Evolutionary conservation across 1,140 invertebrate species (phyloP).

Genomic region (Hyles euphorbiae): DNA sequence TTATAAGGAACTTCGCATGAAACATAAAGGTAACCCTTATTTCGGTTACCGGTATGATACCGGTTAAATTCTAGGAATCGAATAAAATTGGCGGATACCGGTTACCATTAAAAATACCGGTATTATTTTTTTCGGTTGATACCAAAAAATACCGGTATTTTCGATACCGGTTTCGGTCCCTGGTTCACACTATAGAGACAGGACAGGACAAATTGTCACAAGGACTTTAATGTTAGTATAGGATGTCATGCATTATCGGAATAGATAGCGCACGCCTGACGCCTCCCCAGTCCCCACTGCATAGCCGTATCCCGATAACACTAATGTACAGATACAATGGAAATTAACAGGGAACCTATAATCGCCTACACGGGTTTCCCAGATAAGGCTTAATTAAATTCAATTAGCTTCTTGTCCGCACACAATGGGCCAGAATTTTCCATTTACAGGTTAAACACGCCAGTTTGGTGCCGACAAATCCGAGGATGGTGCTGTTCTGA

Average conservation of each 20-base stretch:
- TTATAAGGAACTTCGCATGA: too few relatives aligned
- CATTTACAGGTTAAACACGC: slow-evolving; percentile 1
- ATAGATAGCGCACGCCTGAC: slow-evolving; percentile 17
- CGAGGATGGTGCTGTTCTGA: neutral
- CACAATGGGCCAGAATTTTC: slow-evolving; percentile 23
- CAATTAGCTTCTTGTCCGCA: slow-evolving; percentile 21
- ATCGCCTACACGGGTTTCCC: slow-evolving; percentile 7
- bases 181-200: neutral
- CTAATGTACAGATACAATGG: slow-evolving; percentile 16
- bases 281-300: slow-evolving; percentile 8
- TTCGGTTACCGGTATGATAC: too few relatives aligned
- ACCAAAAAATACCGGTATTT: too few relatives aligned
- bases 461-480: neutral
- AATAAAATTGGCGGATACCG: too few relatives aligned
- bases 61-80: too few relatives aligned
- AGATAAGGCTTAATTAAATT: slow-evolving; percentile 28
- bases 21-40: too few relatives aligned
- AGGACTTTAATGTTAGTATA: slow-evolving; percentile 15
- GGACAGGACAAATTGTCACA: slow-evolving; percentile 12
- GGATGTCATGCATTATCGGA: slow-evolving; percentile 19
- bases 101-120: too few relatives aligned
- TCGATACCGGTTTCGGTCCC: too few relatives aligned
- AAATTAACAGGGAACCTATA: slow-evolving; percentile 14
- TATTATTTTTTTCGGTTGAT: too few relatives aligned
- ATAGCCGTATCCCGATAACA: slow-evolving; percentile 23